Conservation (phyloP, 2,888 invertebrate genomes). For the Pherbina coryleti region DNA sequence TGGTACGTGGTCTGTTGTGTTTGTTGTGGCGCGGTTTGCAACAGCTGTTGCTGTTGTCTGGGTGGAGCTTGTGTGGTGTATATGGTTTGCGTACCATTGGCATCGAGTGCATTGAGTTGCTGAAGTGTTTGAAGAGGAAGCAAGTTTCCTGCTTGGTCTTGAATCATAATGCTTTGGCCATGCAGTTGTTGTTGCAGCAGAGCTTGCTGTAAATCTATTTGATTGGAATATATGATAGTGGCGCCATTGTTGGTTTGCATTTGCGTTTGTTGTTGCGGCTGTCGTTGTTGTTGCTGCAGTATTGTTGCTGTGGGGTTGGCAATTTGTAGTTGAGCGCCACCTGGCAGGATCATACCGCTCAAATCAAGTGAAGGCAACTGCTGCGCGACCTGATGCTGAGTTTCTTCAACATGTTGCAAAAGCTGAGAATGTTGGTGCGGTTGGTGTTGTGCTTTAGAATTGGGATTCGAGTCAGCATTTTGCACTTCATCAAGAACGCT, state of each 20-base stretch:
- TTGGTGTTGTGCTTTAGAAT: constrained; percentile 45
- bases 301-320: constrained; percentile 58
- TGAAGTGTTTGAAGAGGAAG: constrained; percentile 62
- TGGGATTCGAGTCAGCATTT: constrained; percentile 54
- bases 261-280: constrained; percentile 44
- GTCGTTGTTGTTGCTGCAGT: constrained; percentile 43
- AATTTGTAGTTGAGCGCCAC: constrained; percentile 64
- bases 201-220: constrained; percentile 66
- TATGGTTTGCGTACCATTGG: constrained; percentile 61
- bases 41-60: constrained; percentile 52
- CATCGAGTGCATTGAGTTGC: constrained; percentile 43
- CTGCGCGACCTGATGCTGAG: constrained; percentile 48
- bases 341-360: constrained; percentile 66
- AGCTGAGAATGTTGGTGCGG: constrained; percentile 49
- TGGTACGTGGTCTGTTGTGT: constrained; percentile 37
- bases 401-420: constrained; percentile 43
- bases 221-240: constrained; percentile 66
- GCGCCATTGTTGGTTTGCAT: constrained; percentile 49
- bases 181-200: constrained; percentile 65
- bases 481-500: constrained; percentile 64
- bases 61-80: constrained; percentile 54
- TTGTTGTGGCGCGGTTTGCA: constrained; percentile 45
- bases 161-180: constrained; percentile 67
- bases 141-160: constrained; percentile 65
- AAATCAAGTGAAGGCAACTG: constrained; percentile 64